Evolutionary conservation across 1,140 invertebrate species (phyloP).

Genomic region (Babylonia areolata): DNA sequence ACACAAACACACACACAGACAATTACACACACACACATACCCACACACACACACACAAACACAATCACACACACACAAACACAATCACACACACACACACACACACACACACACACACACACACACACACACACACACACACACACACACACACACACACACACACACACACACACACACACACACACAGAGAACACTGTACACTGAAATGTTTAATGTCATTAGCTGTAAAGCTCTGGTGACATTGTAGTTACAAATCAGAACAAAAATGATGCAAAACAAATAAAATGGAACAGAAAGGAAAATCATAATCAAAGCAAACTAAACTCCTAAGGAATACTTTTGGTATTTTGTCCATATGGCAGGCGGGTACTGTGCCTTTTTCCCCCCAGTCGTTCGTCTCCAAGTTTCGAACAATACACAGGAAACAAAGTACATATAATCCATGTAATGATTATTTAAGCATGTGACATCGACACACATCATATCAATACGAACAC

Average conservation of each 20-base stretch:
- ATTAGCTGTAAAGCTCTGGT: no score
- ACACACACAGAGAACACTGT: neutral
- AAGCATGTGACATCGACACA: no score
- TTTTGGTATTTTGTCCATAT: no score
- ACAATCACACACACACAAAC: neutral
- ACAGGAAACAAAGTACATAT: no score
- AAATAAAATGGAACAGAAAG: constrained; percentile 66
- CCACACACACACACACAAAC: neutral
- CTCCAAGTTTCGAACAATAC: no score
- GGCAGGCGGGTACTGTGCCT: no score
- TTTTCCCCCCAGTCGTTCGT: no score
- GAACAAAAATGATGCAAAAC: constrained; percentile 57
- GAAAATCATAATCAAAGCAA: constrained; percentile 75
- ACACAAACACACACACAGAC: no score
- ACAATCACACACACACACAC: neutral
- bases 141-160: constrained; percentile 27
- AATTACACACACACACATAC: no score
- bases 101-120: constrained; percentile 22
- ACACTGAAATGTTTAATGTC: neutral
- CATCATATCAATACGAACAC: no score
- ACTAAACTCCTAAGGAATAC: constrained; percentile 72
- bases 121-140: constrained; percentile 33
- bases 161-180: neutral
- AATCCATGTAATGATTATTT: no score
- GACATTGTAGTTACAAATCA: no score